phyloP scores from a whole-genome alignment of 2,113 vertebrate species.

The Mirza zaza region DNA sequence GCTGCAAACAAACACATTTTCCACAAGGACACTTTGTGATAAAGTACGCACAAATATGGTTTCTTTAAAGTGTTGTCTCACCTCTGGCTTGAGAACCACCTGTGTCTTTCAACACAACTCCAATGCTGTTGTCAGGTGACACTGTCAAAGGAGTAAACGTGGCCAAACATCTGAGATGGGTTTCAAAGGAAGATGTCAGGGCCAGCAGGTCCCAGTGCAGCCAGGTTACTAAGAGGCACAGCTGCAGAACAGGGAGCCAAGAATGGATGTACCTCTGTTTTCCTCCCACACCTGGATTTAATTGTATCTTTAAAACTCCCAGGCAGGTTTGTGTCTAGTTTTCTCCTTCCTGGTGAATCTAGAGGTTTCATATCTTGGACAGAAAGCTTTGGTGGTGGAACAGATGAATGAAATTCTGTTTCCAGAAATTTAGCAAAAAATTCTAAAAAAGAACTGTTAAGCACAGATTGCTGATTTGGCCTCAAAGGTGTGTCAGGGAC shows the following conservation, averaged over 20 bases:
- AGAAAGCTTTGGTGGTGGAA: too few species aligned
- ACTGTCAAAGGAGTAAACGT: conserved; percentile 96
- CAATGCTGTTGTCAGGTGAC: conserved; percentile 91
- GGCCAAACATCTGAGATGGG: conserved; percentile 93
- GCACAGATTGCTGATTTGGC: too few species aligned
- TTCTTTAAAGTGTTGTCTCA: conserved; percentile 84
- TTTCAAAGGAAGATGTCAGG: conserved; percentile 95
- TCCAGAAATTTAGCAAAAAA: too few species aligned
- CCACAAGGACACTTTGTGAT: conserved; percentile 86
- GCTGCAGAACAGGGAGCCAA: conserved; percentile 95
- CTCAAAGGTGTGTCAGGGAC: too few species aligned
- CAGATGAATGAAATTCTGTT: too few species aligned
- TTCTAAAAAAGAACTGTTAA: too few species aligned
- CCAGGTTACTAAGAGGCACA: conserved; percentile 88
- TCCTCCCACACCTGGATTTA: conserved; percentile 79
- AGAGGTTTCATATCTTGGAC: too few species aligned
- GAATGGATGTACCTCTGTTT: conserved; percentile 90
- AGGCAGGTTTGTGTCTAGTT: too few species aligned
- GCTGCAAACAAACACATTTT: conserved; percentile 74
- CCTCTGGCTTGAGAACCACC: conserved; percentile 22
- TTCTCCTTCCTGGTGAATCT: too few species aligned
- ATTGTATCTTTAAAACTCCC: conserved; percentile 70
- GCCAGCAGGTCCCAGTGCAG: conserved; percentile 75
- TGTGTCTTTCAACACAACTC: conserved; percentile 82
- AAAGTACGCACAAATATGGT: conserved; percentile 75